These are phyloP conservation scores for Neoniphon sammara DNA, from an alignment of 2,797 vertebrate genomes.

Conservation along the genomic window DNA sequence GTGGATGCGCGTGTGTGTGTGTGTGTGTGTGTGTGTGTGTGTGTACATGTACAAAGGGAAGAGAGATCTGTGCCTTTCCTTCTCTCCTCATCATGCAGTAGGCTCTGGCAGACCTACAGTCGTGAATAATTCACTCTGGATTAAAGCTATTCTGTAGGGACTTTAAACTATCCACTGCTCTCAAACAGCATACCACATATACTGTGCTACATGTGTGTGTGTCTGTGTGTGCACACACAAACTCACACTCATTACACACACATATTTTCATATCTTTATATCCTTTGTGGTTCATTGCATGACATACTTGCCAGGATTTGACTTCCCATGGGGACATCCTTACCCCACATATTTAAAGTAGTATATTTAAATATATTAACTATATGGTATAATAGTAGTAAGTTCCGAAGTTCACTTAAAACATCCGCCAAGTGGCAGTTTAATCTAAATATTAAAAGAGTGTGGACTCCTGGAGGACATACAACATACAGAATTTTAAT, in stretches of 20 bases:
- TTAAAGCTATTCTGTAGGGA: slow-evolving; percentile 33
- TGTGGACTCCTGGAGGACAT: not conserved
- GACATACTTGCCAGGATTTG: slow-evolving; percentile 29
- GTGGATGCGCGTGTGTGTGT: not conserved
- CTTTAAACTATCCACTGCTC: slow-evolving; percentile 23
- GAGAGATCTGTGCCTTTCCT: slow-evolving; percentile 25
- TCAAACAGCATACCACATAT: slow-evolving; percentile 19
- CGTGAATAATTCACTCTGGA: slow-evolving; percentile 56
- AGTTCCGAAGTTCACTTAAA: too few relatives aligned
- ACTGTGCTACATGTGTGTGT: slow-evolving; percentile 1
- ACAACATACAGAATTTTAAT: slow-evolving; percentile 16
- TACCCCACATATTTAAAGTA: slow-evolving; percentile 29
- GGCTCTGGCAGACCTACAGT: slow-evolving; percentile 27
- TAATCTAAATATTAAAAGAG: not conserved
- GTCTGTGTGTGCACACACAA: not conserved
- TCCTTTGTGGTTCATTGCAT: slow-evolving; percentile 23
- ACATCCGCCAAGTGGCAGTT: slow-evolving; percentile 4
- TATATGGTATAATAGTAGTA: too few relatives aligned
- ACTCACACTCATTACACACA: not conserved
- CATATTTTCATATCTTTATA: slow-evolving; percentile 11
- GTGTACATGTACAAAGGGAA: slow-evolving; percentile 5
- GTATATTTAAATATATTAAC: too few relatives aligned
- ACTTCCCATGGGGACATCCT: not conserved
- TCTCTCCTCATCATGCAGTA: slow-evolving; percentile 25
- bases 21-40: not conserved